Base-by-base conservation (phyloP, 2,888 invertebrate genomes). In the Bellardia pandia region DNA sequence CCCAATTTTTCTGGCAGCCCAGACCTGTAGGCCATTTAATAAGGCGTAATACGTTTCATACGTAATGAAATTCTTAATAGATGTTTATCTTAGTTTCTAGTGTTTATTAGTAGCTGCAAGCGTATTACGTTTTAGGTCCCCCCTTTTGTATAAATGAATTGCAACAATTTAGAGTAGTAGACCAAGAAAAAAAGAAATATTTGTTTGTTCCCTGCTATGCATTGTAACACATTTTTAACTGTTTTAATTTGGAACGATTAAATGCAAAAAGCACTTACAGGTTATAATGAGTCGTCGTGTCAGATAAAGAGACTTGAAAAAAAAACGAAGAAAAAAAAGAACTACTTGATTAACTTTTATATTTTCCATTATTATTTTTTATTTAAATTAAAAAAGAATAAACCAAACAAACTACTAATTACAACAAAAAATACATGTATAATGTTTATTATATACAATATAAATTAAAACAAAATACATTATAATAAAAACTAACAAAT, bases 1-100 rank as follows among this genome's bases (percentile, higher is more conserved):
- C 23, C 81, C 78, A 85, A 85, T 81, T 87, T 81, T 80, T 83
- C 74, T 89, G 77, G 81, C 79, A 80, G 66, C n/a, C 79, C 71
- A 64, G 64, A 80, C 60, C 71, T 33, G 37, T 16, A 33, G 77
- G 51, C 14, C 53, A 51, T 51, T 62, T 30, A 60, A 72, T 71
- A 77, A 77, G 64, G 78, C 85, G 87, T 87, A 87, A 85, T 85
- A 85, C 87, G 85, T 69, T 78, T 58, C 62, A 51, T 77, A 85
- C 69, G 69, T 78, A 75, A 87, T 81, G 48, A 69, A 68, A 84
- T 66, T 23, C 33, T 72, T 62, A 53, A 68, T 85, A 81, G 81
- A 87, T 87, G 56, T 78, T 87, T 81, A 83, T 74, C 85, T 78
- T 85, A 85, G 81, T 75, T 86, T 81, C 87, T 85, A 87, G 78